These are phyloP conservation scores for Strigamia transsilvanica DNA, from an alignment of 2,888 invertebrate species.

Conservation along the genomic window DNA sequence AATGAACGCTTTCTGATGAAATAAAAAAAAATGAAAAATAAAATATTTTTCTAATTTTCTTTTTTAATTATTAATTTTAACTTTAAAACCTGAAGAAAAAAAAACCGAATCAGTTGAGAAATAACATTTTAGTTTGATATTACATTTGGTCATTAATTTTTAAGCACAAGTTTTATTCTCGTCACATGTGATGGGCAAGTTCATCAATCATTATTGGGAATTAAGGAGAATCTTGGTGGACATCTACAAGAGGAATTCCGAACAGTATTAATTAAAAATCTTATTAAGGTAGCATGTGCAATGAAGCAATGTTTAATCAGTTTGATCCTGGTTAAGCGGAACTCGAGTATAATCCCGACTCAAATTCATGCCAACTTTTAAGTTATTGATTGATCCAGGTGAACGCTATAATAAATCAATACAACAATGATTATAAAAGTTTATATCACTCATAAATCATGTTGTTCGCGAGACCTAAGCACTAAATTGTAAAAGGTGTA, in stretches of 20 bases:
- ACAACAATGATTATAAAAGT: constrained; percentile 40
- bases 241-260: neutral
- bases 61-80: neutral
- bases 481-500: constrained; percentile 34
- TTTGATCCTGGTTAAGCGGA: neutral
- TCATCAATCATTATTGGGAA: constrained; percentile 23
- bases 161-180: constrained; percentile 18
- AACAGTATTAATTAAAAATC: neutral
- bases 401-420: constrained; percentile 8
- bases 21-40: neutral
- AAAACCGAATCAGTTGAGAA: neutral
- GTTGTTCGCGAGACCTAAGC: neutral
- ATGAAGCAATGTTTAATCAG: constrained; percentile 27
- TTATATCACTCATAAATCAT: constrained; percentile 16
- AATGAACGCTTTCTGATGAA: constrained; percentile 5
- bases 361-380: constrained; percentile 8
- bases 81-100: neutral
- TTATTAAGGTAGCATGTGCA: constrained; percentile 7
- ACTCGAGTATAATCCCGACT: neutral
- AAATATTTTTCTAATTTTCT: neutral
- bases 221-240: constrained; percentile 3
- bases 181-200: neutral
- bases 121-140: neutral
- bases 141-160: neutral
- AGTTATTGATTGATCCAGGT: constrained; percentile 23